Base-by-base conservation (phyloP, 1,140 invertebrate species). In the Ceratina calcarata region DNA sequence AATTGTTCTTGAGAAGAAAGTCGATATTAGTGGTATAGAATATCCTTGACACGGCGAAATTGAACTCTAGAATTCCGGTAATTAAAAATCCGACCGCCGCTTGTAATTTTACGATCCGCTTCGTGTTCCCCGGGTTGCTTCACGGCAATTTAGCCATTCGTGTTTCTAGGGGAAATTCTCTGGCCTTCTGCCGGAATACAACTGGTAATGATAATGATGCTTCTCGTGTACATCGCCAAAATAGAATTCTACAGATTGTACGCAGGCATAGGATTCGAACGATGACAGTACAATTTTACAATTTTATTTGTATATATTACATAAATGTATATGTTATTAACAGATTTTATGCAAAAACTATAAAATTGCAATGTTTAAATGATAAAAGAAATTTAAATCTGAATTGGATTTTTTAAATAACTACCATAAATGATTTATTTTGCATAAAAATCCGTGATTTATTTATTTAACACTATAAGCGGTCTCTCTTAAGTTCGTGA, bases 1-100 rank as follows among this genome's bases (percentile, higher is more conserved):
- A 77, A 77, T 76, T 60, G 32, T 20, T 60, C 37, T 0, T 55
- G 6, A 22, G 18, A 10, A n/a, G 18, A 16, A 62, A 27, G 6
- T 27, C 22, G 32, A 15, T 27, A 22, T 32, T 4, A 3, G 6
- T 3, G 37, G 66, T 53, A 27, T 32, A 55, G 20, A 49, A 16
- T 61, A 20, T 24, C 7, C 22, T 8, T 15, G 55, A 57, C 15
- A 3, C 18, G 55, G 4, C 6, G 60, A 49, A 67, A 68, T 49
- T 76, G 16, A 55, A 76, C 37, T n/a, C 73, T 37, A 55, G 16
- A 13, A 67, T 69, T 68, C 24, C 12, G 20, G 45, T 64, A 53
- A 62, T 73, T 73, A 62, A 73, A 73, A 73, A 73, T 62, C 22
- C 57, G 8, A n/a, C 3, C 13, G 20, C 45, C 20, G 65, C 37